Evolutionary conservation across 2,888 invertebrate species (phyloP).

Genomic region (Nomada ferruginata): DNA sequence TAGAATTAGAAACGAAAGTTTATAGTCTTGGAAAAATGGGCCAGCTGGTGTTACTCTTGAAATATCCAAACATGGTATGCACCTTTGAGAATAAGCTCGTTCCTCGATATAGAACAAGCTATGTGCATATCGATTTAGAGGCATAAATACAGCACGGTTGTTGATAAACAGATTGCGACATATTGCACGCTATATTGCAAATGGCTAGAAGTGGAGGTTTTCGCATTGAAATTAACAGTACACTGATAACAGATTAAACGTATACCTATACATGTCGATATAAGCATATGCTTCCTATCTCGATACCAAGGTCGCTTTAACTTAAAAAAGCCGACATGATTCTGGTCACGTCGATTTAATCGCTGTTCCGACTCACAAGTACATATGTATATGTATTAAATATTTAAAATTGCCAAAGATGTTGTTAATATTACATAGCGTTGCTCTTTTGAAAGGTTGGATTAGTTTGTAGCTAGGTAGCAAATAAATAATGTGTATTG

Average conservation of each 20-base stretch:
- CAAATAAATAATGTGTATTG: no score
- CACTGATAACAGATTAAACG: conserved; percentile 15
- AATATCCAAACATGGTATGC: not conserved
- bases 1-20: not conserved
- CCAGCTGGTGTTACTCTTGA: not conserved
- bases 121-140: not conserved
- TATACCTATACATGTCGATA: conserved; percentile 20
- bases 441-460: no score
- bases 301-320: conserved; percentile 30
- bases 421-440: no score
- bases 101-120: not conserved
- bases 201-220: conserved; percentile 3
- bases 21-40: not conserved
- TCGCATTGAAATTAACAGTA: not conserved
- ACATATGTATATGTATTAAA: not conserved
- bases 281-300: conserved; percentile 11
- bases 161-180: conserved; percentile 10
- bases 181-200: not conserved
- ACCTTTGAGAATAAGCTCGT: not conserved
- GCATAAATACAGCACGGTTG: not conserved
- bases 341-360: conserved; percentile 47
- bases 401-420: no score
- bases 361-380: not conserved
- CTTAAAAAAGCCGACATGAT: conserved; percentile 32
- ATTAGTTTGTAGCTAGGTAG: no score